Evolutionary conservation across 2,888 invertebrate genomes (phyloP).

Genomic region (Criorhina ranunculi): DNA sequence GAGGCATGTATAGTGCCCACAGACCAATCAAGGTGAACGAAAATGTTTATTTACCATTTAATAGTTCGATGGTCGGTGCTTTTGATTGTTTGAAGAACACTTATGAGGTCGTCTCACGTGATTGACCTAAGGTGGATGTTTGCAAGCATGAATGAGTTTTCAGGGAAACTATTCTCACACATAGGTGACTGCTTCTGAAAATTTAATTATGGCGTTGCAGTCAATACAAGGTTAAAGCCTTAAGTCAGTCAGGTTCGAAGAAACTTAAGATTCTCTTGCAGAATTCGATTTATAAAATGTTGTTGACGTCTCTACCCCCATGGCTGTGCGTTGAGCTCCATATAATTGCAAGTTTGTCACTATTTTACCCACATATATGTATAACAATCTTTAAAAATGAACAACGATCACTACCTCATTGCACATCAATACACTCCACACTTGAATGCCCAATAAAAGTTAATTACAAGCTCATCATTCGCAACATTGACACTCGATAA

Average conservation of each 20-base stretch:
- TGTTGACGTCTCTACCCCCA: too few species aligned
- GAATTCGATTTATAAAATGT: too few species aligned
- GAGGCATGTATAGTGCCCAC: neutral
- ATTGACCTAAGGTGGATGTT: neutral
- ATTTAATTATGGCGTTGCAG: too few species aligned
- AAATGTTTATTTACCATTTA: constrained; percentile 10
- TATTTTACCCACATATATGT: too few species aligned
- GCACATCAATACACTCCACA: neutral
- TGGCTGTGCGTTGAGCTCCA: too few species aligned
- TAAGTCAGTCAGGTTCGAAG: too few species aligned
- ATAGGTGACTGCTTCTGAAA: too few species aligned
- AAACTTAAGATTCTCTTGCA: too few species aligned
- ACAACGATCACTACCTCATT: neutral
- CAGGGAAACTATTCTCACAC: neutral
- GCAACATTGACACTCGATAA: constrained; percentile 38
- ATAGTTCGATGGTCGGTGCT: neutral
- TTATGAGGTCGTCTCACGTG: constrained; percentile 6
- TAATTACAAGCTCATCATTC: neutral
- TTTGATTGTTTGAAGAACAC: neutral
- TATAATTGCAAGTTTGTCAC: too few species aligned
- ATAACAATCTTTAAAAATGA: too few species aligned
- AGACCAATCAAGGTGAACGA: constrained; percentile 17
- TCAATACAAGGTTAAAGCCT: too few species aligned
- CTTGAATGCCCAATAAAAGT: neutral
- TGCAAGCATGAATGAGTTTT: neutral